These are phyloP conservation scores for Brachyrhaphis roseni DNA, from an alignment of 2,797 vertebrate genomes.

Conservation along the genomic window DNA sequence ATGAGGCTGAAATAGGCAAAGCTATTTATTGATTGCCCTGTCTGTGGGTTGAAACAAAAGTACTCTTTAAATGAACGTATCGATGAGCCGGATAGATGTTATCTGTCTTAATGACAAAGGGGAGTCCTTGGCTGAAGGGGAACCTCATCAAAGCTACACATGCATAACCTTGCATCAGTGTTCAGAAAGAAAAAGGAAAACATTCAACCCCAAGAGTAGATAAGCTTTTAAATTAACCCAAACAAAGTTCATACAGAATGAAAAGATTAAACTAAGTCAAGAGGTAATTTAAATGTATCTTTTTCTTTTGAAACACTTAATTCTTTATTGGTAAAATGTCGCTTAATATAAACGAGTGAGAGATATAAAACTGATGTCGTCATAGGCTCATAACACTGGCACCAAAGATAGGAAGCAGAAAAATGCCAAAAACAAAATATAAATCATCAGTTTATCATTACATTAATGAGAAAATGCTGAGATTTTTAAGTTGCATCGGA, in stretches of 20 bases:
- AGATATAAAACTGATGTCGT: not conserved
- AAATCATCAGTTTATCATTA: not conserved
- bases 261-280: not conserved
- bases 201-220: constrained; percentile 25
- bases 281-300: not conserved
- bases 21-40: constrained; percentile 65
- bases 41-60: constrained; percentile 73
- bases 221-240: constrained; percentile 47
- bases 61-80: constrained; percentile 66
- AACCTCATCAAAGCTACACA: constrained; percentile 70
- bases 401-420: not conserved
- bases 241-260: constrained; percentile 10
- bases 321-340: not conserved
- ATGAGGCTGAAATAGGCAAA: constrained; percentile 64
- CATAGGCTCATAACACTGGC: not conserved
- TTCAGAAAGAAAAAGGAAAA: constrained; percentile 21
- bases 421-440: not conserved
- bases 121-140: constrained; percentile 70
- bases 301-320: not conserved
- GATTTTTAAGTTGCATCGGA: not conserved
- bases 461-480: not conserved
- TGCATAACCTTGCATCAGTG: constrained; percentile 55
- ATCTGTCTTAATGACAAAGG: constrained; percentile 74
- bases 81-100: constrained; percentile 65
- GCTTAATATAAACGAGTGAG: not conserved